These are phyloP conservation scores for Dolichoris vasculosae DNA, from an alignment of 1,140 invertebrate genomes.

Conservation along the genomic window DNA sequence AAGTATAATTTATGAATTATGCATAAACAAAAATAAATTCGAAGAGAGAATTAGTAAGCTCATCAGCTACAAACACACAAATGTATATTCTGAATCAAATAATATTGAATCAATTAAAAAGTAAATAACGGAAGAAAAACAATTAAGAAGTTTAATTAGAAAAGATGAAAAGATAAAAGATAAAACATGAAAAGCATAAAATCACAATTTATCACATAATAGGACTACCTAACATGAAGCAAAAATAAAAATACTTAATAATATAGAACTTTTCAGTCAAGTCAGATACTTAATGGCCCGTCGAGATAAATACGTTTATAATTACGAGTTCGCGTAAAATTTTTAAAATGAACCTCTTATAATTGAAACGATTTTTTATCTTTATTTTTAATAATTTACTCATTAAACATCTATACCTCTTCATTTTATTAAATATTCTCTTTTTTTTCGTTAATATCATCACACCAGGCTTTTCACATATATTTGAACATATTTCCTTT, in stretches of 20 bases:
- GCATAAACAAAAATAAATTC: not conserved
- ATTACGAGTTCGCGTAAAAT: not conserved
- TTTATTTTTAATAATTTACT: too few species aligned
- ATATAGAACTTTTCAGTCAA: conserved; percentile 64
- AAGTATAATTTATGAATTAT: too few species aligned
- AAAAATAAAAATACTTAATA: conserved; percentile 57
- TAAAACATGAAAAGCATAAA: not conserved
- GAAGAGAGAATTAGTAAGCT: conserved; percentile 18
- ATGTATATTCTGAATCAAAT: not conserved
- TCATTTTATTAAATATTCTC: too few species aligned
- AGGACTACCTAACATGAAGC: conserved; percentile 44
- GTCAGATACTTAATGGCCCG: conserved; percentile 73
- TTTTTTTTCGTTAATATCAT: too few species aligned
- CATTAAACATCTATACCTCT: too few species aligned
- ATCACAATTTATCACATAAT: conserved; percentile 9
- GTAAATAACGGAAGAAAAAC: not conserved
- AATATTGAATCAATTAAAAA: not conserved
- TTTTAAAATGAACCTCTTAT: too few species aligned
- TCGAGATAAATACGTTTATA: conserved; percentile 69
- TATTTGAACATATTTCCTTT: too few species aligned
- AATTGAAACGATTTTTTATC: too few species aligned
- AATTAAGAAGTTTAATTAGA: not conserved
- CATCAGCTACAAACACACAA: not conserved
- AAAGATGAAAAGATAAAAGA: not conserved
- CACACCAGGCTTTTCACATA: too few species aligned